Evolutionary conservation across 1,140 invertebrate species (phyloP).

Genomic region (Cryptotermes secundus): DNA sequence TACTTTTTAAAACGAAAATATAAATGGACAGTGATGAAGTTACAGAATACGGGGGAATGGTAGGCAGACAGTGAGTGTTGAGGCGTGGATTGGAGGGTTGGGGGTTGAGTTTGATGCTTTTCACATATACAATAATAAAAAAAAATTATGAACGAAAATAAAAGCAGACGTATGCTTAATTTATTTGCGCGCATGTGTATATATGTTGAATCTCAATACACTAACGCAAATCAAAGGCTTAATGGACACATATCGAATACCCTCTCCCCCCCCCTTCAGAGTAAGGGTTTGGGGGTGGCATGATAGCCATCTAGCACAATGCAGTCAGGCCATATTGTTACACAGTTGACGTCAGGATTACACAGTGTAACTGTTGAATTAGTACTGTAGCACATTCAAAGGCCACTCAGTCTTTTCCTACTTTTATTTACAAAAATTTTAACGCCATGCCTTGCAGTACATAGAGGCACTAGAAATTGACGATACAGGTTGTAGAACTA

Average conservation of each 20-base stretch:
- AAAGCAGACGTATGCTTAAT: background rate
- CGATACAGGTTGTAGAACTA: no score
- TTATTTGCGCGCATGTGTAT: background rate
- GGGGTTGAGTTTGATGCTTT: background rate
- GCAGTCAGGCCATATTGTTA: background rate
- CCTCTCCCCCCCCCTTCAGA: background rate
- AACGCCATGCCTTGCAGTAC: background rate
- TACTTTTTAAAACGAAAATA: background rate
- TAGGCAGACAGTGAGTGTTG: background rate
- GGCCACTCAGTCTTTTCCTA: background rate
- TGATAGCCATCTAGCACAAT: background rate
- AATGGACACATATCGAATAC: slow-evolving; percentile 9
- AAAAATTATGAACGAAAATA: slow-evolving; percentile 16
- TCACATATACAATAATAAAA: slow-evolving; percentile 17
- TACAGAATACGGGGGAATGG: background rate
- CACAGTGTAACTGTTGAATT: background rate
- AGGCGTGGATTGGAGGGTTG: background rate
- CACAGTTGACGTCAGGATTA: background rate
- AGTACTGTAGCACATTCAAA: background rate
- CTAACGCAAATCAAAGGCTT: background rate
- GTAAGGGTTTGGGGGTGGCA: background rate
- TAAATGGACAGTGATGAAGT: slow-evolving; percentile 16
- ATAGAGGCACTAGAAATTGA: no score
- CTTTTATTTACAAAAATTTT: background rate
- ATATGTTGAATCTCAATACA: slow-evolving; percentile 9